Evolutionary conservation across 2,888 invertebrate genomes (phyloP), one percentile per base, ranked within the genome.

Genomic region (Peribatodes rhomboidaria): DNA sequence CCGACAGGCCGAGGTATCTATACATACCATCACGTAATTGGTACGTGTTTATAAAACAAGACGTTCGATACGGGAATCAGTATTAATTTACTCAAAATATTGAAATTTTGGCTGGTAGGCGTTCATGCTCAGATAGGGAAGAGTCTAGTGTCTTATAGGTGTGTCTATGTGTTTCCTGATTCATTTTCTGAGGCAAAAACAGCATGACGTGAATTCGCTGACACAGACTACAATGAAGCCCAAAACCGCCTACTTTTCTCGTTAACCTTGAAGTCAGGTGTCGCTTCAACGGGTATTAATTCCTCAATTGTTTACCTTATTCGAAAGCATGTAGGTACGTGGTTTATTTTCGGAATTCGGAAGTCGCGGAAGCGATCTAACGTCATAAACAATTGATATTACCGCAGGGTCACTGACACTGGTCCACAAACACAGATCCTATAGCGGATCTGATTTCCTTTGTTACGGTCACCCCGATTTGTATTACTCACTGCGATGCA

Each of bases 351-450:
- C 11, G 46, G 46, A 46, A 52, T 61, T 66, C 35, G 49, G 52
- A 65, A 55, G 47, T 57, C 31, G 22, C 37, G 44, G 46, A 53
- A 53, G 64, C 61, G 57, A 68, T 22, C 6, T 33, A 52, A 49
- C 27, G 11, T 74, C 73, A 70, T 58, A 65, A 22, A 50, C 49
- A 62, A 11, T 73, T 67, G 69, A 56, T 67, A 67, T 57, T 50
- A 65, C 57, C 67, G 57, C 44, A 44, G 67, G 75, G 70, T 76
- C 75, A 74, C 66, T 73, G 76, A 63, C 49, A 58, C 44, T 50
- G 59, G 59, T 68, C 64, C 68, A 70, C 68, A 68, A 74, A 76
- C 62, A 64, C 65, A 58, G 59, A 56, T 73, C 49, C 35, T 49
- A 55, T 60, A 65, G 69, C 55, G 57, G 59, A 52, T 55, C 61